Percentiles rank a stretch among this genome's conserved stretches.
Conservation (phyloP, 2,113 vertebrate genomes). For the Arothron firmamentum region DNA sequence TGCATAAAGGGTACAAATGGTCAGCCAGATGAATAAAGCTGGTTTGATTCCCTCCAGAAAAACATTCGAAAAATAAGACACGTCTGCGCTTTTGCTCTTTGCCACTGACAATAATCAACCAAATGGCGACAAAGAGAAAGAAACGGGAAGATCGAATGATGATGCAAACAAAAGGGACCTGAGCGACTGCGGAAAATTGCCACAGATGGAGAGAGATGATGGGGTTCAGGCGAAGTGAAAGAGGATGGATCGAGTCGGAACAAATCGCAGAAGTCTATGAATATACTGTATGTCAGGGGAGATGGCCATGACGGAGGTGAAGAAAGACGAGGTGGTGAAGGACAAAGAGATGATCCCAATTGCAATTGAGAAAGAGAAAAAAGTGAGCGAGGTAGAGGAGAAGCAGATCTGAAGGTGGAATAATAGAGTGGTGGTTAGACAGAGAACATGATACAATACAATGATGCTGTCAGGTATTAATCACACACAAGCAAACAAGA, state of each 20-base stretch:
- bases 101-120: neutral
- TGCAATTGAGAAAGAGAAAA: conserved; percentile 17
- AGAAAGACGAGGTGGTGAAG: conserved; percentile 29
- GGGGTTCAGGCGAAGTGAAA: conserved; percentile 5
- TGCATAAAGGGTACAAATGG: conserved; percentile 31
- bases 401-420: conserved; percentile 34
- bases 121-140: conserved; percentile 5
- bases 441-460: conserved; percentile 36
- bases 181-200: conserved; percentile 16
- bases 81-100: conserved; percentile 1
- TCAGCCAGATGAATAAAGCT: conserved; percentile 5
- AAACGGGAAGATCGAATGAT: conserved; percentile 23
- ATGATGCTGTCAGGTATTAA: conserved; percentile 42
- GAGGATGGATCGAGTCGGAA: conserved; percentile 19
- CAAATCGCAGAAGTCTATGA: conserved; percentile 36
- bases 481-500: neutral
- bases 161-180: conserved; percentile 32
- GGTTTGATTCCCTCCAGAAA: conserved; percentile 30
- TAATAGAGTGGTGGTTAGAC: conserved; percentile 11
- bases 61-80: conserved; percentile 1
- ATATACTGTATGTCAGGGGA: conserved; percentile 29
- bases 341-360: conserved; percentile 34
- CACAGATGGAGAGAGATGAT: conserved; percentile 31
- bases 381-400: conserved; percentile 24
- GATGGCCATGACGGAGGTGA: conserved; percentile 37